phyloP scores from a whole-genome alignment of 2,797 vertebrate genomes.

The Crypturellus tataupa region DNA sequence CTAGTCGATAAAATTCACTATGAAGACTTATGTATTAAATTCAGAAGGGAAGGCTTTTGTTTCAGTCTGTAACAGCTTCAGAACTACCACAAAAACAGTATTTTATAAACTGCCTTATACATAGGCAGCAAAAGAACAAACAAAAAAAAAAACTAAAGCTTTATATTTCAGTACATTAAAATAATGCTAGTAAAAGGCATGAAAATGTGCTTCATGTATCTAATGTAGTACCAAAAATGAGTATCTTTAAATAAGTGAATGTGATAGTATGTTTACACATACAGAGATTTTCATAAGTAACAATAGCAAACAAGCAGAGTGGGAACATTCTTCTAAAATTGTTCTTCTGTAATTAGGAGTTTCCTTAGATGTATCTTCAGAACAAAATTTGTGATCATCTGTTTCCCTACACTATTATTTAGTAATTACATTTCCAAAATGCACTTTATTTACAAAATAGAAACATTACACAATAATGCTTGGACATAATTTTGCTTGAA shows the following conservation, averaged over 20 bases:
- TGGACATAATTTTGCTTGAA: not conserved
- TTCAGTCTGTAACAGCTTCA: not conserved
- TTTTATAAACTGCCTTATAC: not conserved
- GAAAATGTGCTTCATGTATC: not conserved
- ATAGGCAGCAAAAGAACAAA: not conserved
- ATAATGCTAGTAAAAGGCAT: not conserved
- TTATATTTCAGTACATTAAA: not conserved
- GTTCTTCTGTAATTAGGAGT: not conserved
- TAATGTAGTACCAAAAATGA: not conserved
- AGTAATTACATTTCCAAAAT: not conserved
- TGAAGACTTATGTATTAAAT: not conserved
- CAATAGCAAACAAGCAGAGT: not conserved
- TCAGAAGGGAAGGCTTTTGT: not conserved
- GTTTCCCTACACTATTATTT: not conserved
- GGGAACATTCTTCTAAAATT: not conserved
- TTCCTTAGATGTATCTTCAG: not conserved
- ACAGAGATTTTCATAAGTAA: not conserved
- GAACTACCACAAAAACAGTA: not conserved
- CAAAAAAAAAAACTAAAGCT: not conserved
- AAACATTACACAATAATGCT: not conserved
- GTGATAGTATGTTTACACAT: not conserved
- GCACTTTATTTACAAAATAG: not conserved
- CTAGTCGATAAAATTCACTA: not conserved
- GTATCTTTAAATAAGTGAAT: not conserved
- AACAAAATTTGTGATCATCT: not conserved